phyloP scores from a whole-genome alignment of 2,113 vertebrate species.

The Talpa occidentalis region DNA sequence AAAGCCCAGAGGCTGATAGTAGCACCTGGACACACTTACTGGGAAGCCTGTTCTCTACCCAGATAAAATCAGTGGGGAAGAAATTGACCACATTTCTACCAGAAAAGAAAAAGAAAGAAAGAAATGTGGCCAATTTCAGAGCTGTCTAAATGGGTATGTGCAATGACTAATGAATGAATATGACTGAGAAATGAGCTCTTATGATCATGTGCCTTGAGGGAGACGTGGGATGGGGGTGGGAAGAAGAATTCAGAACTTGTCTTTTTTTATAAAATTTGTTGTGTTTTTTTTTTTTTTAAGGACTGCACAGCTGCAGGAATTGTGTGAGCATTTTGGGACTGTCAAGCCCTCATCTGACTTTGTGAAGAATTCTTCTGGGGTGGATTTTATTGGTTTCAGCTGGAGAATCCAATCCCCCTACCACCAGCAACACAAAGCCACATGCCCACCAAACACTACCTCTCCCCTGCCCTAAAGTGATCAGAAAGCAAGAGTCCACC shows the following conservation, averaged over 20 bases:
- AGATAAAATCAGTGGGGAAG: slow-evolving; percentile 77
- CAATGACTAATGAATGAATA: slow-evolving; percentile 86
- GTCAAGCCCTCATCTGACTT: slow-evolving; percentile 85
- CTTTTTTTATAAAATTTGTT: slow-evolving; percentile 80
- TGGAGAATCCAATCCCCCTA: slow-evolving; percentile 80
- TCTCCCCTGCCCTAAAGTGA: slow-evolving; percentile 80
- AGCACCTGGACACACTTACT: slow-evolving; percentile 72
- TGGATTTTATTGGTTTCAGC: slow-evolving; percentile 89
- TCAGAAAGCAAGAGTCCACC: slow-evolving; percentile 79
- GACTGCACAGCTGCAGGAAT: slow-evolving; percentile 85
- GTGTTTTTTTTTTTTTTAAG: slow-evolving; percentile 67
- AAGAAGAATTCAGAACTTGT: slow-evolving; percentile 82
- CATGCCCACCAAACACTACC: slow-evolving; percentile 82
- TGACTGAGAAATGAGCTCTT: slow-evolving; percentile 79
- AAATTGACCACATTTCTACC: slow-evolving; percentile 83
- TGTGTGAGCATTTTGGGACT: slow-evolving; percentile 86
- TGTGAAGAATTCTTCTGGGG: slow-evolving; percentile 86
- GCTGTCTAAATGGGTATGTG: slow-evolving; percentile 76
- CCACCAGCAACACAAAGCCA: slow-evolving; percentile 83
- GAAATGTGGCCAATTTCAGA: slow-evolving; percentile 83
- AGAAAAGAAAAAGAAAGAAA: slow-evolving; percentile 57
- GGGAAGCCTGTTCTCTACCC: slow-evolving; percentile 70
- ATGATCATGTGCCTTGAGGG: slow-evolving; percentile 81
- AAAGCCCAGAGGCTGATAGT: slow-evolving; percentile 67
- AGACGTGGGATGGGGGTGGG: slow-evolving; percentile 67